phyloP scores from a whole-genome alignment of 2,888 invertebrate genomes.

The Acrobeloides nanus region DNA sequence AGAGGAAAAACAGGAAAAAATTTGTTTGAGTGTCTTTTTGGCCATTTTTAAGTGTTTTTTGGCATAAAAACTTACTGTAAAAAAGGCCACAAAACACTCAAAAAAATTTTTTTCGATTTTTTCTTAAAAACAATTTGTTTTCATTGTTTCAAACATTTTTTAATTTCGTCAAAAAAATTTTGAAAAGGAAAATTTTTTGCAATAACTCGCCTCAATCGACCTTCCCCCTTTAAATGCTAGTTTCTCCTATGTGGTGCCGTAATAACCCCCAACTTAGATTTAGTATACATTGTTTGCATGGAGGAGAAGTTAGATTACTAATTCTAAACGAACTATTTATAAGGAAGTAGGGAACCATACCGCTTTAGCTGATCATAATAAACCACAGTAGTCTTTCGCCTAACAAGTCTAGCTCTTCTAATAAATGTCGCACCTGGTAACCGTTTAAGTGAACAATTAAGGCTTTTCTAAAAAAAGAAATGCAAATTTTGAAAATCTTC shows the following conservation, averaged over 20 bases:
- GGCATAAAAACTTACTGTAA: no score
- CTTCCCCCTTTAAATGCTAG: conserved; percentile 16
- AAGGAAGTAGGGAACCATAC: neutral
- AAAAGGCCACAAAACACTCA: no score
- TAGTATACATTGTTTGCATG: neutral
- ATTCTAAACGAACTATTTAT: no score
- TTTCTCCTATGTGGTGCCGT: neutral
- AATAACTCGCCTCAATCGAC: conserved; percentile 1
- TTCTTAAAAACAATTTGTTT: no score
- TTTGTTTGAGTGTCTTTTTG: no score
- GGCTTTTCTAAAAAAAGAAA: conserved; percentile 3
- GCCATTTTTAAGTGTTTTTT: no score
- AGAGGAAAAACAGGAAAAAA: no score
- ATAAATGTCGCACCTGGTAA: no score
- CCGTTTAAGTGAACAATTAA: conserved; percentile 20
- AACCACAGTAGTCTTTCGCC: conserved; percentile 19
- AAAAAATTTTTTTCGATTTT: no score
- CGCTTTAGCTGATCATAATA: conserved; percentile 25
- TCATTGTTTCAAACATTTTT: no score
- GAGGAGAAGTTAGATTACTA: neutral
- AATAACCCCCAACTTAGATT: neutral
- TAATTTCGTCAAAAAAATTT: no score
- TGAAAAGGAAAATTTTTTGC: no score
- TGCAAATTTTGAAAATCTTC: neutral
- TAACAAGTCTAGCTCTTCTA: conserved; percentile 21